phyloP scores from a whole-genome alignment of 2,797 vertebrate genomes.

The Notolabrus celidotus region DNA sequence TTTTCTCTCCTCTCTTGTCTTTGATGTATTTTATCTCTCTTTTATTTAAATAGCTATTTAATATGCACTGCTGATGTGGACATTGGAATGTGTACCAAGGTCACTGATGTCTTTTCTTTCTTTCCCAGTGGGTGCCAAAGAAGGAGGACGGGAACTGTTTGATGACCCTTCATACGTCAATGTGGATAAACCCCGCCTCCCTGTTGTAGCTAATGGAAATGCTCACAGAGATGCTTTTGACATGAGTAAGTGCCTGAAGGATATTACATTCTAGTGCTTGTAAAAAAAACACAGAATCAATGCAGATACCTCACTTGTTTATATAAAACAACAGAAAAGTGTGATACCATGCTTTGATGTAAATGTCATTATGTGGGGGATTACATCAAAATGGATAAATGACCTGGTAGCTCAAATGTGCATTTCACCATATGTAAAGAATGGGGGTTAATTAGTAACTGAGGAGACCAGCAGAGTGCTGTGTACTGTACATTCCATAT shows the following conservation, averaged over 20 bases:
- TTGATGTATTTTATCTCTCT: not conserved
- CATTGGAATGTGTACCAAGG: conserved; percentile 5
- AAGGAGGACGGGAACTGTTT: conserved; percentile 87
- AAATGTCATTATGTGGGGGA: conserved; percentile 13
- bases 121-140: conserved; percentile 83
- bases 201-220: conserved; percentile 87
- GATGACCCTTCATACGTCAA: conserved; percentile 98
- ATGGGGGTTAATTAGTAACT: conserved; percentile 39
- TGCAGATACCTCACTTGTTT: not conserved
- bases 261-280: conserved; percentile 2
- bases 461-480: conserved; percentile 28
- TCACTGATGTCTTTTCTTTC: conserved; percentile 15
- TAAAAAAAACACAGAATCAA: not conserved
- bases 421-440: conserved; percentile 27
- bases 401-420: conserved; percentile 1
- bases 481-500: conserved; percentile 45
- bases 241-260: conserved; percentile 90
- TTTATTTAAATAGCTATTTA: not conserved
- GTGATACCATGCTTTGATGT: conserved; percentile 10
- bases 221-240: conserved; percentile 94
- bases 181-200: conserved; percentile 91
- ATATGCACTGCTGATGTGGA: conserved; percentile 10
- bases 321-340: conserved; percentile 1
- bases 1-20: not conserved
- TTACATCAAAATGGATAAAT: conserved; percentile 27